Base-by-base conservation (phyloP, 2,797 vertebrate species). In the Mastacembelus armatus region DNA sequence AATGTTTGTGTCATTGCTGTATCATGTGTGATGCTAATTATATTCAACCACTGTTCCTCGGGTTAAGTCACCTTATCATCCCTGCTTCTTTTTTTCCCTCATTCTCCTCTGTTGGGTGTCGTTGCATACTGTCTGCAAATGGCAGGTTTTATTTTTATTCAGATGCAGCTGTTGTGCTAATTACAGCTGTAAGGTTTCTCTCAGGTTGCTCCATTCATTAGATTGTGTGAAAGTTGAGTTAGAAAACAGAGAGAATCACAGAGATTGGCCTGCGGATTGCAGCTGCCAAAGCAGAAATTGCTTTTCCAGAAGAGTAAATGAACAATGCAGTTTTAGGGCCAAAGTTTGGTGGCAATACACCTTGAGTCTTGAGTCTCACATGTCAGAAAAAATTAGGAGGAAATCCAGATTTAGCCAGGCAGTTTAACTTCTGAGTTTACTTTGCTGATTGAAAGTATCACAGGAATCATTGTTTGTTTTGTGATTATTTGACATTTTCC, bases 21-120 rank as follows among this genome's bases (percentile, higher is more conserved):
- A 64, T 75, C 44, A 33, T n/a, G 62, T 75, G 71, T 42, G 56
- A 61, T 26, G 73, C 71, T 74, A 75, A 81, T 84, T 80, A 77
- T 73, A 79, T 57, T 50, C 44, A 71, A 72, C 49, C 62, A 42
- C 73, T 55, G 11, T 43, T 49, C 42, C 44, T 58, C 43, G 1
- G 74, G 56, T 62, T 47, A 21, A 65, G 35, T 71, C 66, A 55
- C 55, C 42, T 42, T 71, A 36, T 59, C 66, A 64, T 63, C n/a
- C 4, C 60, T 26, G n/a, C 74, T 74, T 62, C 52, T 47, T 81
- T 66, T 52, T 48, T 47, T 21, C 40, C 39, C 16, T 52, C 49
- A 29, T 66, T 65, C 64, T 57, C 73, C 69, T 47, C 33, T 40
- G 39, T 60, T 48, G 66, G 32, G 36, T 58, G 8, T 57, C 54